Evolutionary conservation across 2,888 invertebrate genomes (phyloP).

Genomic region (Congeria kusceri): DNA sequence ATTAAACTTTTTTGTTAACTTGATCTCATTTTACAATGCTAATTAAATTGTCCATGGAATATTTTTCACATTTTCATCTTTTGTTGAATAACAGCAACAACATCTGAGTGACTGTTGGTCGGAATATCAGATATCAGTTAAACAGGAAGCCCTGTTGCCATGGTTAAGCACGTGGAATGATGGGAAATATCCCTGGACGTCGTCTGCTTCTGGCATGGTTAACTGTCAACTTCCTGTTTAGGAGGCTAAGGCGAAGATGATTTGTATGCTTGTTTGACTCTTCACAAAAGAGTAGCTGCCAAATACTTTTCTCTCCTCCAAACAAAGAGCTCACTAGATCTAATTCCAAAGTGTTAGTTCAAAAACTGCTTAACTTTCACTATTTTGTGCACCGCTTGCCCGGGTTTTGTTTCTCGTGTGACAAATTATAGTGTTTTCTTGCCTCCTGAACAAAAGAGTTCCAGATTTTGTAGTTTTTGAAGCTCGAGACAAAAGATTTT

Average conservation of each 20-base stretch:
- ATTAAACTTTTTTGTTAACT: too few species aligned
- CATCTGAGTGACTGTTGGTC: not conserved
- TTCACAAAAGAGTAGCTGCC: conserved; percentile 2
- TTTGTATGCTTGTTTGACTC: conserved; percentile 5
- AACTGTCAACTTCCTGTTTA: conserved; percentile 56
- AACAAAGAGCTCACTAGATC: not conserved
- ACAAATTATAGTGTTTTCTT: conserved; percentile 17
- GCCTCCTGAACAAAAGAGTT: conserved; percentile 26
- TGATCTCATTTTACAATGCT: too few species aligned
- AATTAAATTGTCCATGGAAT: too few species aligned
- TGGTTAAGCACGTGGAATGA: conserved; percentile 35
- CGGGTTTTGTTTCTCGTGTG: too few species aligned
- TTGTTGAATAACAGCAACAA: not conserved
- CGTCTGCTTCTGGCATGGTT: conserved; percentile 46
- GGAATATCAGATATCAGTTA: not conserved
- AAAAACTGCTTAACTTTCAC: too few species aligned
- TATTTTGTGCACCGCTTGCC: too few species aligned
- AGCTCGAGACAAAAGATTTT: not conserved
- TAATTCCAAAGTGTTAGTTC: too few species aligned
- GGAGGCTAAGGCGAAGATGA: not conserved
- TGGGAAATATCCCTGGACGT: conserved; percentile 45
- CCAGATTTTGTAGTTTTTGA: conserved; percentile 3
- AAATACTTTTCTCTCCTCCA: not conserved
- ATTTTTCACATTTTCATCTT: too few species aligned
- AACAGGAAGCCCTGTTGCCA: conserved; percentile 47